Percentiles rank a stretch among this genome's conserved stretches.
These are phyloP conservation scores for Gymnogyps californianus DNA, from an alignment of 2,113 vertebrate genomes.

Conservation along the genomic window DNA sequence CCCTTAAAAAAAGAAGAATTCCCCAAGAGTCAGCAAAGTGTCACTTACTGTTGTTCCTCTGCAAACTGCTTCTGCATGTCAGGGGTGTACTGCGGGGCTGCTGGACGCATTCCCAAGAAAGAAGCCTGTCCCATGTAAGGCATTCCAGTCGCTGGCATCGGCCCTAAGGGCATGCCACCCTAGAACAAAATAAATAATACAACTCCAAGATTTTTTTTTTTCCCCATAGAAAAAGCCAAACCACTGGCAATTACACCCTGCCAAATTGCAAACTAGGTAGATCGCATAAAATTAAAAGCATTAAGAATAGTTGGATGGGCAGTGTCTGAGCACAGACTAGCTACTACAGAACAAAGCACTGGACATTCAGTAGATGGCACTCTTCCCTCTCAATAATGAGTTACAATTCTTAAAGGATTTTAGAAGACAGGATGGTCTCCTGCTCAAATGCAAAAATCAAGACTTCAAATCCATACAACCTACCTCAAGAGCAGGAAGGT, in stretches of 20 bases:
- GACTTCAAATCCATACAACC: background rate
- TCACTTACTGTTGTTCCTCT: conserved; percentile 94
- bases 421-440: fast-evolving
- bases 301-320: fast-evolving
- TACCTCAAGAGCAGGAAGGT: background rate
- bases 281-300: fast-evolving
- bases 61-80: conserved; percentile 98
- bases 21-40: fast-evolving
- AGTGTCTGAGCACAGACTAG: background rate
- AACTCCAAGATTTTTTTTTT: background rate
- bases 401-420: background rate
- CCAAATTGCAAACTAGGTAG: fast-evolving
- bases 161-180: conserved; percentile 88
- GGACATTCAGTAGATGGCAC: conserved; percentile 36
- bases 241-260: background rate
- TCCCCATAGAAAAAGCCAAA: background rate
- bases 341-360: background rate
- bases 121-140: conserved; percentile 88
- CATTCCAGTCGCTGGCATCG: conserved; percentile 86
- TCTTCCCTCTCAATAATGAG: background rate
- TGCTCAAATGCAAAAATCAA: background rate
- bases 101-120: conserved; percentile 87
- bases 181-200: conserved; percentile 16
- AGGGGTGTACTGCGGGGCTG: conserved; percentile 84
- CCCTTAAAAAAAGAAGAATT: background rate